Evolutionary conservation across 2,888 invertebrate species (phyloP), one percentile per base, ranked within the genome.

Genomic region (Syrista parreyssii): DNA sequence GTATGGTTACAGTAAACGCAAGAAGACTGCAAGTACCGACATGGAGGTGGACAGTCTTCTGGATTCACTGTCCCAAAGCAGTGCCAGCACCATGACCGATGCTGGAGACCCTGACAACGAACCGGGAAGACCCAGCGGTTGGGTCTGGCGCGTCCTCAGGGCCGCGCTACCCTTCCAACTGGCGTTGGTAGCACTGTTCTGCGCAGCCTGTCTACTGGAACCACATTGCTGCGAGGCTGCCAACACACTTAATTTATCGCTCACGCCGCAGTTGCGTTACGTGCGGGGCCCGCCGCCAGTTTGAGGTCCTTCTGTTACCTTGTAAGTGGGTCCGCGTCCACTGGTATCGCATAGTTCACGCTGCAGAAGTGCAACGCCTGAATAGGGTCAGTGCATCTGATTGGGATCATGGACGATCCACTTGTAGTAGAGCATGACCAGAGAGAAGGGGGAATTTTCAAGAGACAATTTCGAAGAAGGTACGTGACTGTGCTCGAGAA

Each of bases 271-370:
- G 87, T 92, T 97, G 78, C 95, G 95, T 85, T 97, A 97, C 90
- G 94, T 96, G n/a, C 94, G 95, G 80, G 96, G 96, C 81, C 96
- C 96, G 15, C 97, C 96, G 32, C 97, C 97, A 12, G 94, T 96
- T 84, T 96, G 94, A 94, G 89, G 79, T 32, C 40, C 40, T 40
- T 23, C 4, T 12, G 23, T 23, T 40, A 23, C 23, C 40, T 23
- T 40, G 23, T 40, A 40, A 40, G 40, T 40, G 40, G 40, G 40
- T 40, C 23, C 40, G 40, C 40, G 6, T 40, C 40, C 23, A 40
- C 23, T 40, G 40, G 40, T 23, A 40, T 40, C 40, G 40, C 15
- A 40, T 23, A 23, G 40, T 40, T 40, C 40, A 40, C 15, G 1
- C 23, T 23, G 40, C 40, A 23, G 6, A 40, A 40, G 40, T 40